Percentiles rank a stretch among this genome's conserved stretches.
phyloP scores from a whole-genome alignment of 2,797 vertebrate species.

The Sebastes baramenuke region DNA sequence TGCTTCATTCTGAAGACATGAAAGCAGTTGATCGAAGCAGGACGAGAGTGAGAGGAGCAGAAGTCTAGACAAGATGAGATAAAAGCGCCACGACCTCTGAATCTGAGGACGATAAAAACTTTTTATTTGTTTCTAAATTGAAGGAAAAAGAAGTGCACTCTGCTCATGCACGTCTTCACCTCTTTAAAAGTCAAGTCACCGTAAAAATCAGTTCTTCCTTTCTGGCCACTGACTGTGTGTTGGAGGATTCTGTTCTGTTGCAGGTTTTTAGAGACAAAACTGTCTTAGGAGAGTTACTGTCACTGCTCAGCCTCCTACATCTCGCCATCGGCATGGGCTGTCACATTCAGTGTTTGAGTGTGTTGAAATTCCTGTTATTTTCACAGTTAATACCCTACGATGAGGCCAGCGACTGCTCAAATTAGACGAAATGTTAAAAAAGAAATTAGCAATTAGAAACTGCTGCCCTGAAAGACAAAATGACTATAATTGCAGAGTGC shows the following conservation, averaged over 20 bases:
- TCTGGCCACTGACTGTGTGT: background rate
- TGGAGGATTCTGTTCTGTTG: constrained; percentile 5
- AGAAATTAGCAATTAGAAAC: constrained; percentile 9
- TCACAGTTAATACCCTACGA: constrained; percentile 12
- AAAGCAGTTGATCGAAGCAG: constrained; percentile 9
- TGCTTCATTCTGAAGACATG: background rate
- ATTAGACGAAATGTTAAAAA: constrained; percentile 24
- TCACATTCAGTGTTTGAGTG: background rate
- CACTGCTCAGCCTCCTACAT: constrained; percentile 25
- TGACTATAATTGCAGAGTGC: constrained; percentile 17
- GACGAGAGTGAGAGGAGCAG: background rate
- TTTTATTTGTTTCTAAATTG: constrained; percentile 31
- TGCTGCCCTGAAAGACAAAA: constrained; percentile 18
- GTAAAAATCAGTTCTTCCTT: constrained; percentile 1
- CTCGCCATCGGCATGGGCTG: constrained; percentile 13
- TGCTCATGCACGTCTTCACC: background rate
- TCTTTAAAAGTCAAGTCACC: constrained; percentile 37
- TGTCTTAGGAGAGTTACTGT: constrained; percentile 32
- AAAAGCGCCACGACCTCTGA: constrained; percentile 5
- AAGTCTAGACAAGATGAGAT: constrained; percentile 11
- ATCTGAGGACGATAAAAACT: constrained; percentile 7
- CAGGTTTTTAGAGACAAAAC: constrained; percentile 26
- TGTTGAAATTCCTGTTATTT: constrained; percentile 1
- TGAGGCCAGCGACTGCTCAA: constrained; percentile 11
- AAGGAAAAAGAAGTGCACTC: background rate